These are phyloP conservation scores for Drosophila burlai DNA, from an alignment of 1,140 invertebrate species.

Conservation along the genomic window DNA sequence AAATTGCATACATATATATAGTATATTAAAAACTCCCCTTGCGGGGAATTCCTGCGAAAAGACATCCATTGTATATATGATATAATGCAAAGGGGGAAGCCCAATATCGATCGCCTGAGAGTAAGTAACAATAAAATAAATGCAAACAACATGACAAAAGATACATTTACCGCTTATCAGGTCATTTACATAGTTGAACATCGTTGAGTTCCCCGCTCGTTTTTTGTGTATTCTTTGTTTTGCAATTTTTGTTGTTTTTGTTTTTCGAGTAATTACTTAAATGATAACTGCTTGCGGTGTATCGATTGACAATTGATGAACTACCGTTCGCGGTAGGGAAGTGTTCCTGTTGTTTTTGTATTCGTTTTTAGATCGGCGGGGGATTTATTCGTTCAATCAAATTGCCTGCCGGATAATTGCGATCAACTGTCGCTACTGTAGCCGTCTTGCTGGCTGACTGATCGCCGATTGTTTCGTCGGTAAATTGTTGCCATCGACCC, in stretches of 20 bases:
- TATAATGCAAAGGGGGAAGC: constrained; percentile 34
- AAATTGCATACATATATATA: background rate
- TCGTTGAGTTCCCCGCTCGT: constrained; percentile 7
- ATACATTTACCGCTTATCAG: constrained; percentile 51
- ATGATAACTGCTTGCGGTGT: constrained; percentile 54
- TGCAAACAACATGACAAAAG: constrained; percentile 38
- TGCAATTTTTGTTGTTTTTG: constrained; percentile 9
- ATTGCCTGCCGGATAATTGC: constrained; percentile 65
- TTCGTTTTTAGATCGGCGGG: background rate
- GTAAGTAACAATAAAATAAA: constrained; percentile 46
- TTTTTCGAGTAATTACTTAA: constrained; percentile 60
- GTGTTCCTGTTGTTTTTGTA: background rate
- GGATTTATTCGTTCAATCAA: constrained; percentile 50
- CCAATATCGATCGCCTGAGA: constrained; percentile 29
- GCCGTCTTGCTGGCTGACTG: constrained; percentile 4
- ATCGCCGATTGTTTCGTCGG: constrained; percentile 36
- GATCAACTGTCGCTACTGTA: constrained; percentile 50
- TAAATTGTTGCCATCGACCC: constrained; percentile 25
- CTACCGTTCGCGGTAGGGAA: constrained; percentile 1
- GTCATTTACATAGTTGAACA: constrained; percentile 47
- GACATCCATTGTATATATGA: constrained; percentile 16
- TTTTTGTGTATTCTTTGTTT: constrained; percentile 10
- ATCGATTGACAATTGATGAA: constrained; percentile 71
- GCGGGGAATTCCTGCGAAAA: constrained; percentile 19
- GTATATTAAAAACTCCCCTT: constrained; percentile 8